Percentiles rank a stretch among this genome's conserved stretches.
Evolutionary conservation across 2,797 vertebrate species (phyloP).

Genomic region (Diceros bicornis): DNA sequence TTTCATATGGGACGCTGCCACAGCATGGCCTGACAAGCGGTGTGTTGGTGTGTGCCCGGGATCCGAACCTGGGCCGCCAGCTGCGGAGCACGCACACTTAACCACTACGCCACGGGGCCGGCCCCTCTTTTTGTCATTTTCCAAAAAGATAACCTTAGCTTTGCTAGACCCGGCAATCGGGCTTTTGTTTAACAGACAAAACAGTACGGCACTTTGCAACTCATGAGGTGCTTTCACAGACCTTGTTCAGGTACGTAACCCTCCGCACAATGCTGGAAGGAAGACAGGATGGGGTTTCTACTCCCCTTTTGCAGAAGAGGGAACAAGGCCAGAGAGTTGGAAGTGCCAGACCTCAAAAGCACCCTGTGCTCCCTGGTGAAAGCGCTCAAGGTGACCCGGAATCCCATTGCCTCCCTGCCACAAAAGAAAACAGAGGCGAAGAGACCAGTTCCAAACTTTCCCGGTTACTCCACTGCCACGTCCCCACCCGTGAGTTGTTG

Average conservation of each 20-base stretch:
- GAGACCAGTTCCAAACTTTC: background rate
- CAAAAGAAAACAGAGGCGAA: background rate
- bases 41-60: too few relatives aligned
- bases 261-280: background rate
- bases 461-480: rapidly evolving
- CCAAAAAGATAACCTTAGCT: background rate
- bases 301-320: background rate
- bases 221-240: background rate
- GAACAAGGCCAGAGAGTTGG: background rate
- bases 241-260: too few relatives aligned
- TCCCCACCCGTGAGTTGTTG: background rate
- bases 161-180: background rate
- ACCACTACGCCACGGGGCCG: too few relatives aligned
- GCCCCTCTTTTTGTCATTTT: background rate
- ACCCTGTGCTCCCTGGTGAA: rapidly evolving
- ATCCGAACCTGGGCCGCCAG: too few relatives aligned
- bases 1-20: too few relatives aligned
- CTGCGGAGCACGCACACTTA: too few relatives aligned
- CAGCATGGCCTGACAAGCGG: too few relatives aligned
- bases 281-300: rapidly evolving
- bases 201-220: rapidly evolving
- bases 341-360: rapidly evolving
- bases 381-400: background rate
- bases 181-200: background rate
- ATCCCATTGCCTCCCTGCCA: background rate